Conservation (phyloP, 2,113 vertebrate species). For the Macaca fascicularis region DNA sequence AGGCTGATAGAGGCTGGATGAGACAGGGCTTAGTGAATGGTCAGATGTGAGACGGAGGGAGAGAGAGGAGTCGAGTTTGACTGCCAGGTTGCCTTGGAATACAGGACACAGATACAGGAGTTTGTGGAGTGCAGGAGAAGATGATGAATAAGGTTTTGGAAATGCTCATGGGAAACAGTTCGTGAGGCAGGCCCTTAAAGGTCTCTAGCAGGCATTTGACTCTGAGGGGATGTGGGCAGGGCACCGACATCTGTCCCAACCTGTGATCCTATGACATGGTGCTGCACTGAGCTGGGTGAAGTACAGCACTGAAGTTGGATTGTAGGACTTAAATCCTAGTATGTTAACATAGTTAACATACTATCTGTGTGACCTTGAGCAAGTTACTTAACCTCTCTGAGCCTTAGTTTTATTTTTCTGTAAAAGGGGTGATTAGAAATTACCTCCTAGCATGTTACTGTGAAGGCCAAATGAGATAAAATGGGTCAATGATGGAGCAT, state of each 20-base stretch:
- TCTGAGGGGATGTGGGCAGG: not conserved
- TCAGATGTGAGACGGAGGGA: not conserved
- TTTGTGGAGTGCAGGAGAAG: not conserved
- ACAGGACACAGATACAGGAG: not conserved
- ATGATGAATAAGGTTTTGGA: not conserved
- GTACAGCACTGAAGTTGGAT: not conserved
- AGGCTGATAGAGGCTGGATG: accelerated
- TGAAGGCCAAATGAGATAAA: conserved; percentile 22
- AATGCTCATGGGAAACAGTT: not conserved
- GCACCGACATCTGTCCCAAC: not conserved
- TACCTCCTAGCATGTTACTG: not conserved
- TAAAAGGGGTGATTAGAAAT: not conserved
- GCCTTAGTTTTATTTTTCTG: not conserved
- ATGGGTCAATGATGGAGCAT: not conserved
- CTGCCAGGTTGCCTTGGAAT: not conserved
- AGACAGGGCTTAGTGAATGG: not conserved
- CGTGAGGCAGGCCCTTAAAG: not conserved
- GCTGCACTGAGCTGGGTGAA: not conserved
- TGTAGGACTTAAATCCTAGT: not conserved
- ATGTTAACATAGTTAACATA: not conserved
- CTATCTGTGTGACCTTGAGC: not conserved
- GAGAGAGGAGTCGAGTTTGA: not conserved
- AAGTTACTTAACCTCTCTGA: not conserved
- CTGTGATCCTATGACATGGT: not conserved
- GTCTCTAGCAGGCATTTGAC: not conserved